phyloP scores from a whole-genome alignment of 2,888 invertebrate species.

The Orchesella flavescens region DNA sequence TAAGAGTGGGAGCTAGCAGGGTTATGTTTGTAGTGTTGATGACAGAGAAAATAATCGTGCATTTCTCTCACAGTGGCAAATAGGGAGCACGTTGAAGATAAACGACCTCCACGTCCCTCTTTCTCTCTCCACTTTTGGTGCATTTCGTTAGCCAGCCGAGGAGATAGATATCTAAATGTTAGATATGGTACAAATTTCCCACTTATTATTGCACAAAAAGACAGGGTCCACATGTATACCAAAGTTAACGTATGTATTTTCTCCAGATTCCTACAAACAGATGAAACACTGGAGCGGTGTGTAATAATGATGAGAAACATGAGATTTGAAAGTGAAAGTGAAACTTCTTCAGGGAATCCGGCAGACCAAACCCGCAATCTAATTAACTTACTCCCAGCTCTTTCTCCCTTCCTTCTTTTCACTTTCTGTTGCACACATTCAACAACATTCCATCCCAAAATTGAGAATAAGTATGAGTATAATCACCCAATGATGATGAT shows the following conservation, averaged over 20 bases:
- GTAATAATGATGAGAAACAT: conserved; percentile 64
- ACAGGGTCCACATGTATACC: no score
- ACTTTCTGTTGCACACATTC: conserved; percentile 18
- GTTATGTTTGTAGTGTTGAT: conserved; percentile 14
- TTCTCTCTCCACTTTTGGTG: conserved; percentile 10
- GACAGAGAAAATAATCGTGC: conserved; percentile 23
- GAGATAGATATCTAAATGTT: no score
- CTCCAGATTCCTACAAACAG: no score
- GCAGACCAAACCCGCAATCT: conserved; percentile 67
- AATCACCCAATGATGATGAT: no score
- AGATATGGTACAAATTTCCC: no score
- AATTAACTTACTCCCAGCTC: conserved; percentile 66
- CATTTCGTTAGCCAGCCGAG: no score
- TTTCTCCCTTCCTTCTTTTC: conserved; percentile 42
- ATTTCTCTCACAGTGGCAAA: neutral
- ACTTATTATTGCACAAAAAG: no score
- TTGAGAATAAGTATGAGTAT: no score
- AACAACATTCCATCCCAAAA: no score
- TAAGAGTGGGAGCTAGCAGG: no score
- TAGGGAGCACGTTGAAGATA: conserved; percentile 15
- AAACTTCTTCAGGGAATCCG: conserved; percentile 66
- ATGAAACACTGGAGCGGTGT: no score
- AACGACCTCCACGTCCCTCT: conserved; percentile 22
- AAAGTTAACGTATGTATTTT: no score
- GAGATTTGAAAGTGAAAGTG: conserved; percentile 67